Evolutionary conservation across 2,113 vertebrate genomes (phyloP), one percentile per base, ranked within the genome.

Genomic region (Falco punctatus): DNA sequence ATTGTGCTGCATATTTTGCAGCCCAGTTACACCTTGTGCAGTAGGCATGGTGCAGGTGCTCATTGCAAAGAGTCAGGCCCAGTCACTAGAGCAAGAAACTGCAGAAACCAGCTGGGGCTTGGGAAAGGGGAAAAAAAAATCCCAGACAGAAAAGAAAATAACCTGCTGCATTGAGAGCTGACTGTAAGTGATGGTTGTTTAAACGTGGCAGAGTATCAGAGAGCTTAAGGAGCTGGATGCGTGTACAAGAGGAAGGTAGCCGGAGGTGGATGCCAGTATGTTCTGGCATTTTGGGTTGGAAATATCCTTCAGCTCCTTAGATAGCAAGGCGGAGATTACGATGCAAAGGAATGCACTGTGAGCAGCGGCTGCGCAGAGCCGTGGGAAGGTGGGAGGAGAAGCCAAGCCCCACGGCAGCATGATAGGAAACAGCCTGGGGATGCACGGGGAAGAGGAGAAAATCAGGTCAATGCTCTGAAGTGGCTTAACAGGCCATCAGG

Each of bases 221-320:
- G 67, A 1, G 1, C 86, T 58, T 0, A 19, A 81, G 71, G 62
- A 81, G 73, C 84, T 83, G 71, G 81, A 87, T 48, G 58, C 13
- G 75, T 42, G 72, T 20, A 24, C 0, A 2, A 71, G 48, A 67
- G 80, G 78, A 89, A 5, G 13, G 86, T 35, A 69, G 81, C 14
- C 0, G 46, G 71, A 94, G 85, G 91, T 52, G 85, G 78, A 30
- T 48, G 74, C 94, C 77, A 94, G 80, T 8, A 58, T 90, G 95
- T 96, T 92, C 94, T 94, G 96, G 94, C 78, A 92, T 57, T 1
- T 18, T 80, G 73, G 21, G 18, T 38, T 87, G 86, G 94, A 95
- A 96, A 95, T 91, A 91, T 98, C 97, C 94, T 91, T 96, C 86
- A 94, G 2, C 93, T 94, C 42, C 65, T 94, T 40, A 49, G 80